Conservation (phyloP, 1,140 invertebrate species). For the Hylaeus volcanicus region DNA sequence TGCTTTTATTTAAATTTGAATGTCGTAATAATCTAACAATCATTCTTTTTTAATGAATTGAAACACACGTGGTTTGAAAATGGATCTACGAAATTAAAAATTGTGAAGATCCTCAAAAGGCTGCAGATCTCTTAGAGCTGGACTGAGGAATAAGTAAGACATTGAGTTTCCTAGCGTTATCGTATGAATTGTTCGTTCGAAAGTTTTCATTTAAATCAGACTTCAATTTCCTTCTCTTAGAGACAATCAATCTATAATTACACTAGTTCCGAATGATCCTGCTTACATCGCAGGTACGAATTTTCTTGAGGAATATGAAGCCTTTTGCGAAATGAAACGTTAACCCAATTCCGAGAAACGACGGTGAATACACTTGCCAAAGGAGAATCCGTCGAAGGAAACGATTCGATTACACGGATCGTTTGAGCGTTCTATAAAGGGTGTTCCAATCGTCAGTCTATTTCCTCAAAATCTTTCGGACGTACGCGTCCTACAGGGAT, state of each 20-base stretch:
- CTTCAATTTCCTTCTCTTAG: neutral
- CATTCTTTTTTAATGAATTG: too few relatives aligned
- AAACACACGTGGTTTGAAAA: too few relatives aligned
- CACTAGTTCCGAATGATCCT: neutral
- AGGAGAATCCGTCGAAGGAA: neutral
- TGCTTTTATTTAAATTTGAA: too few relatives aligned
- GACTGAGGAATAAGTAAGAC: too few relatives aligned
- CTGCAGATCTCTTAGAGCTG: too few relatives aligned
- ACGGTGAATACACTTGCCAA: slow-evolving; percentile 7
- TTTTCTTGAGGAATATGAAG: neutral
- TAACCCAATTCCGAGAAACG: slow-evolving; percentile 3
- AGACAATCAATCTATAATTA: slow-evolving; percentile 3
- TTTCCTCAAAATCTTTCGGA: slow-evolving; percentile 16
- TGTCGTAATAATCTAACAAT: too few relatives aligned
- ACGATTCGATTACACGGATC: slow-evolving; percentile 10
- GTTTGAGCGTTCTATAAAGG: neutral
- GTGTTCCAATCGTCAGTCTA: neutral
- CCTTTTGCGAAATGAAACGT: slow-evolving; percentile 8
- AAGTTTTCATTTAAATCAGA: neutral
- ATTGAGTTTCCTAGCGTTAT: too few relatives aligned
- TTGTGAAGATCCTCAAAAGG: too few relatives aligned
- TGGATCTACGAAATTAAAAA: too few relatives aligned
- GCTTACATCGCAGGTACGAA: neutral
- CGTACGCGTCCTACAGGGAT: too few relatives aligned
- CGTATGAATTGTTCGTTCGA: slow-evolving; percentile 1